These are phyloP conservation scores for Myiothlypis chrysogaster DNA, from an alignment of 2,797 vertebrate genomes.

Conservation along the genomic window DNA sequence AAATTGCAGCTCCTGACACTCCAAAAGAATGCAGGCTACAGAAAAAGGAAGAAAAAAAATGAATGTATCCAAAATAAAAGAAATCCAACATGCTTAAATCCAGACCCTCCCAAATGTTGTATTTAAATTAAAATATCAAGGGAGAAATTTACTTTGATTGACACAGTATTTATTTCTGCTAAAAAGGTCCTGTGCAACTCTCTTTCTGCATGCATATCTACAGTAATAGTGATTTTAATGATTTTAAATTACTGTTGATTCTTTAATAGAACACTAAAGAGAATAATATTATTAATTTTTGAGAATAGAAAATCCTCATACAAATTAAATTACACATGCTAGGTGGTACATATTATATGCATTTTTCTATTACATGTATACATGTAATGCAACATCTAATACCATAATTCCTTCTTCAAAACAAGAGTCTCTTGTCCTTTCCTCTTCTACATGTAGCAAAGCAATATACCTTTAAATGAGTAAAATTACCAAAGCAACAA, in stretches of 20 bases:
- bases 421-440: not conserved
- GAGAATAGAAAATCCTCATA: not conserved
- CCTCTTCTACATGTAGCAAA: not conserved
- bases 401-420: not conserved
- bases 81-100: not conserved
- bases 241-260: not conserved
- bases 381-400: not conserved
- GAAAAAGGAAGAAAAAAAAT: not conserved
- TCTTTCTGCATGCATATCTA: not conserved
- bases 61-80: not conserved
- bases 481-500: conserved; percentile 12
- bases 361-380: not conserved
- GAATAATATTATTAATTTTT: not conserved
- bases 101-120: conserved; percentile 10
- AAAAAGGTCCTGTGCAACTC: not conserved
- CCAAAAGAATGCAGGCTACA: conserved; percentile 38
- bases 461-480: not conserved
- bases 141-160: not conserved
- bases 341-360: not conserved
- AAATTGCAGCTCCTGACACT: conserved; percentile 14
- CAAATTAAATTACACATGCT: not conserved
- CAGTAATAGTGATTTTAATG: not conserved
- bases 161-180: not conserved
- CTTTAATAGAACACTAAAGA: not conserved
- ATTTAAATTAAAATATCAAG: not conserved